Conservation (phyloP, 1,140 invertebrate species). For the Triops cancriformis region DNA sequence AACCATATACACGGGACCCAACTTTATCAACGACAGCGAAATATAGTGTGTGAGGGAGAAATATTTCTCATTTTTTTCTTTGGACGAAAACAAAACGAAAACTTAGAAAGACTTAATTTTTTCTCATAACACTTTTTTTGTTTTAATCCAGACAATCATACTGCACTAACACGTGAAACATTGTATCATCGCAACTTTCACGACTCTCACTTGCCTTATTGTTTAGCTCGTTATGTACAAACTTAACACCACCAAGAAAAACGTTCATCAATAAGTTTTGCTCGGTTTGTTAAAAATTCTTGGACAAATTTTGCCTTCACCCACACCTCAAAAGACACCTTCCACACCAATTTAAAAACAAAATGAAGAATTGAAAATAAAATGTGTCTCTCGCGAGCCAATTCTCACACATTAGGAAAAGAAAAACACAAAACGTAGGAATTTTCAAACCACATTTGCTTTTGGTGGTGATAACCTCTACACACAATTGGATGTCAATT, state of each 20-base stretch:
- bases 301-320: not conserved
- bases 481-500: not conserved
- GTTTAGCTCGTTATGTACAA: not conserved
- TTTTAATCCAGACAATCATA: not conserved
- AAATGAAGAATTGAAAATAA: not conserved
- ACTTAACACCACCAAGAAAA: not conserved
- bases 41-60: not conserved
- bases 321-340: not conserved
- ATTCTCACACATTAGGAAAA: not conserved
- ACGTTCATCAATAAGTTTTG: not conserved
- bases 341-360: not conserved
- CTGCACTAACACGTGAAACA: slow-evolving; percentile 10
- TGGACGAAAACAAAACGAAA: slow-evolving; percentile 3
- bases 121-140: too few species aligned
- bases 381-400: not conserved
- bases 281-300: not conserved
- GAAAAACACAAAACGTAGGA: not conserved
- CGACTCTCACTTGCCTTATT: not conserved
- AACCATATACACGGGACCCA: not conserved
- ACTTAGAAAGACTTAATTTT: not conserved
- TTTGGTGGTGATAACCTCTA: not conserved
- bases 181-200: not conserved
- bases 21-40: not conserved
- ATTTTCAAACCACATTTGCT: not conserved
- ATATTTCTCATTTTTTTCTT: not conserved